These are phyloP conservation scores for Drosophila elegans DNA, from an alignment of 1,140 invertebrate genomes.

Conservation along the genomic window DNA sequence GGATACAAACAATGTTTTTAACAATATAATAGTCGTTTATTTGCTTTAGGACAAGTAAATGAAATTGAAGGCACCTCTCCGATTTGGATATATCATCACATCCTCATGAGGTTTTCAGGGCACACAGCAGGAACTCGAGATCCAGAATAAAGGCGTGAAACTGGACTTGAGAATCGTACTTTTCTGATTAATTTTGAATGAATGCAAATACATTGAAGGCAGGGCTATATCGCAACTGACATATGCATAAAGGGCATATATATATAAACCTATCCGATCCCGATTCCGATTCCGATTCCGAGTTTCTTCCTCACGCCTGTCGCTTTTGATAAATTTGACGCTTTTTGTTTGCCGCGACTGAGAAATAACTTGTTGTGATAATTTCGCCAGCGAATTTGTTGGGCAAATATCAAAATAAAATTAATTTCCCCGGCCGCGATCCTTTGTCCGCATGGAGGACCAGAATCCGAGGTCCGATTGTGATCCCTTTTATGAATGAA, in stretches of 20 bases:
- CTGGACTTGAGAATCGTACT: not conserved
- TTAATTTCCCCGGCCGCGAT: constrained; percentile 62
- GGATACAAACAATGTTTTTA: too few relatives aligned
- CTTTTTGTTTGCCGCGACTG: constrained; percentile 38
- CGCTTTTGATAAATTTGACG: constrained; percentile 77
- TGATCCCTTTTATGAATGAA: constrained; percentile 49
- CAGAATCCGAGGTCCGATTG: constrained; percentile 2
- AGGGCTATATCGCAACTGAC: constrained; percentile 59
- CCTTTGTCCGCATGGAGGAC: not conserved
- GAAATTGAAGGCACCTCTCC: too few relatives aligned
- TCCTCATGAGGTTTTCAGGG: constrained; percentile 11
- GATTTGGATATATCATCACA: constrained; percentile 19
- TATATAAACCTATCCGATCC: not conserved
- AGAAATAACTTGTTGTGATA: constrained; percentile 82
- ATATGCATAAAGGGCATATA: constrained; percentile 39
- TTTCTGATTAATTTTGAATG: constrained; percentile 73
- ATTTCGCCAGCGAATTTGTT: constrained; percentile 74
- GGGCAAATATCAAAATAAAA: constrained; percentile 83
- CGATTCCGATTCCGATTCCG: not conserved
- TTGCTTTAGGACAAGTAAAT: too few relatives aligned
- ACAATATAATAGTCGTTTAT: too few relatives aligned
- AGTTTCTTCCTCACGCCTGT: constrained; percentile 70
- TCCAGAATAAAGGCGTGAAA: not conserved
- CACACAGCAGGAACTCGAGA: constrained; percentile 66
- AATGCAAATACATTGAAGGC: constrained; percentile 62